Evolutionary conservation across 2,797 vertebrate genomes (phyloP).

Genomic region (Emydoidea blandingii): DNA sequence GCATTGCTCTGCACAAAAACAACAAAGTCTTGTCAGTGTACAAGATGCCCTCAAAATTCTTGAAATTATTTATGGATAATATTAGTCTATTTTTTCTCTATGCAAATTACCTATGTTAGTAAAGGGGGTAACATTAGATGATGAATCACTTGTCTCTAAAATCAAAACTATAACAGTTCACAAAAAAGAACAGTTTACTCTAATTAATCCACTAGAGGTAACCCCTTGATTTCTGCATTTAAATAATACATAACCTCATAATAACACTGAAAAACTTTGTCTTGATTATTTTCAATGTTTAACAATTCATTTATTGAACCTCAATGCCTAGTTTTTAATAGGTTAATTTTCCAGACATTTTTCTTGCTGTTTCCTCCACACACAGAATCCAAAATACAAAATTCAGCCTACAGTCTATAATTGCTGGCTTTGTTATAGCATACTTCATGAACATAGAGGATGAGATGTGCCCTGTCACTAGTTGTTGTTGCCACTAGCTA

Average conservation of each 20-base stretch:
- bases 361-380: neutral
- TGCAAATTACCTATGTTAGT: neutral
- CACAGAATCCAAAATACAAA: neutral
- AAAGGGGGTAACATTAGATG: neutral
- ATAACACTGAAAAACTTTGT: conserved; percentile 20
- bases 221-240: conserved; percentile 16
- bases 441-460: neutral
- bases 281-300: conserved; percentile 12
- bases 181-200: conserved; percentile 32
- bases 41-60: neutral
- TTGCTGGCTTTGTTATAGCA: neutral
- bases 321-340: conserved; percentile 33
- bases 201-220: conserved; percentile 66
- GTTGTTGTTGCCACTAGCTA: neutral
- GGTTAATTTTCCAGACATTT: neutral
- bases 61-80: conserved; percentile 23
- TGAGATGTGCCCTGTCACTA: neutral
- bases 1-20: neutral
- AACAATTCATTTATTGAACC: conserved; percentile 36
- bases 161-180: conserved; percentile 40
- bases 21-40: neutral
- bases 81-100: neutral
- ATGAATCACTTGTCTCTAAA: conserved; percentile 37
- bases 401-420: neutral
- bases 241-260: conserved; percentile 63